A percentile compares a stretch with the other conserved stretches of the same genome.
Conservation (phyloP, 2,113 vertebrate genomes). For the Cricetomys ansorgei region DNA sequence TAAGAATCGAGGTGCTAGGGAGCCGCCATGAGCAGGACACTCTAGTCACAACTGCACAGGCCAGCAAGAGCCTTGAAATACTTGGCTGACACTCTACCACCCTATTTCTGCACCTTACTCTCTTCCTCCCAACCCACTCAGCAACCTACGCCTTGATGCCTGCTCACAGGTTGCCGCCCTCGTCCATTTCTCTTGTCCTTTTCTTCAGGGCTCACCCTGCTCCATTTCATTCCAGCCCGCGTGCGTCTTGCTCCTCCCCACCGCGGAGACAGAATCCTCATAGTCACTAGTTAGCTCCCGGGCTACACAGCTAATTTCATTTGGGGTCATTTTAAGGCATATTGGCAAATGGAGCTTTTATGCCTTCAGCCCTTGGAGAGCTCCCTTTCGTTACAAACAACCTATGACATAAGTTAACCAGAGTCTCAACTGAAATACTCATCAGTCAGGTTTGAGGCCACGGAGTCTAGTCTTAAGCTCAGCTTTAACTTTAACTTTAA, state of each 20-base stretch:
- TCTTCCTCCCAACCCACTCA: not conserved
- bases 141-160: rapidly evolving
- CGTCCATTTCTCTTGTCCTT: not conserved
- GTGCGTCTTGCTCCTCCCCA: not conserved
- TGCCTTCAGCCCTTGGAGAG: constrained; percentile 5
- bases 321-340: not conserved
- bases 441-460: not conserved
- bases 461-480: constrained; percentile 14
- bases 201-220: rapidly evolving
- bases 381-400: not conserved
- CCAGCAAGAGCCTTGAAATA: too few species aligned
- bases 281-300: not conserved
- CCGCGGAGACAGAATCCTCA: rapidly evolving
- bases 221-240: not conserved
- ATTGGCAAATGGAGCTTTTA: not conserved
- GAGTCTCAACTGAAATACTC: constrained; percentile 22
- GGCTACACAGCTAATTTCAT: not conserved
- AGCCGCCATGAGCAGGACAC: not conserved
- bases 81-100: rapidly evolving
- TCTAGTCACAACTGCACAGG: not conserved
- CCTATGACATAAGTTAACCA: not conserved
- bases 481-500: not conserved
- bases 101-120: not conserved
- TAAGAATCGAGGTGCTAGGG: not conserved
- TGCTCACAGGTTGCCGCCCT: not conserved